Base-by-base conservation (phyloP, 2,113 vertebrate species). In the Gallinago undulata region DNA sequence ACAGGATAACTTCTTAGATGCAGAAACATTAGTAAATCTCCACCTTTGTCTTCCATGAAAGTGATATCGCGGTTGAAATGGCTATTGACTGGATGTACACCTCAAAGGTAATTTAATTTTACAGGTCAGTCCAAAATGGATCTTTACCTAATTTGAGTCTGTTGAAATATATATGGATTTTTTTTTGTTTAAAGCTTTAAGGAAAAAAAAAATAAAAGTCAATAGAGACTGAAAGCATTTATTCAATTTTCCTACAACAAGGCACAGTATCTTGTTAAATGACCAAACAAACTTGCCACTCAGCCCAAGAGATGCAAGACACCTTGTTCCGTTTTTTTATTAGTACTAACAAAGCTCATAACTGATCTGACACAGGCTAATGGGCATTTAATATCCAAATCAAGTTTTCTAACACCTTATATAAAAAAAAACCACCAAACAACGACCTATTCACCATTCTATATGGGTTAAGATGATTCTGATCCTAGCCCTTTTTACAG, bases 31-130 rank as follows among this genome's bases (percentile, higher is more conserved):
- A 64, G 66, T 85, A 73, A 33, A 73, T 8, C 47, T 92, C n/a
- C 25, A 81, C 51, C 57, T 76, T 80, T 63, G 30, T 41, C 50
- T 87, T 90, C 35, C 6, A 27, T 41, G 12, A 82, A 88, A 95
- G 64, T 50, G 60, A 22, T 53, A 92, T 60, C 30, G 86, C 4
- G 2, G 53, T 35, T 93, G 73, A 90, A 94, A 93, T 60, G 23
- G 48, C 83, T 95, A 96, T 80, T 74, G 96, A 97, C 96, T 92
- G 31, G 35, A 75, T 53, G 92, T 45, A 84, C 74, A 92, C 66
- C 94, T 62, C 43, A 97, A 84, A 92, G 50, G 72, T 94, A 97
- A 97, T 97, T 97, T 96, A 92, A 97, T 98, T 97, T 96, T 97
- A 92, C 55, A 94, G 93, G 74, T 96, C 93, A 97, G 85, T 85